phyloP scores from a whole-genome alignment of 2,113 vertebrate species.

The Promerops cafer region DNA sequence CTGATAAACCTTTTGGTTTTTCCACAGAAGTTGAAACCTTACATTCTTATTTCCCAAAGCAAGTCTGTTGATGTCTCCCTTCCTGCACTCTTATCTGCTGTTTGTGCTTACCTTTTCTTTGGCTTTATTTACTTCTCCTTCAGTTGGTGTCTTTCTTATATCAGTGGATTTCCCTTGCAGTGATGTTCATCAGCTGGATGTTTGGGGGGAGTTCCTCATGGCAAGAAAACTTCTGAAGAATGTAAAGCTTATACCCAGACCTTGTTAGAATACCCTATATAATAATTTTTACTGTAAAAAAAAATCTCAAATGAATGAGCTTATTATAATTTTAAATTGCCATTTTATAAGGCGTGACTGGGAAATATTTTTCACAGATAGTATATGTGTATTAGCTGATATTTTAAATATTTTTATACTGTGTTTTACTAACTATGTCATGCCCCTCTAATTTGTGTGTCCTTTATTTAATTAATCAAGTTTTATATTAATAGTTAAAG shows the following conservation, averaged over 20 bases:
- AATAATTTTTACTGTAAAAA: not conserved
- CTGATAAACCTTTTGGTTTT: not conserved
- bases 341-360: not conserved
- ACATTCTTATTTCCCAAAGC: not conserved
- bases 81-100: not conserved
- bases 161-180: not conserved
- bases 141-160: not conserved
- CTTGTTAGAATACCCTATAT: not conserved
- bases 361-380: not conserved
- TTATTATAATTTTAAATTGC: not conserved
- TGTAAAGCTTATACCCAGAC: not conserved
- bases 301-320: not conserved
- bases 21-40: not conserved
- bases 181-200: not conserved
- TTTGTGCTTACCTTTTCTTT: not conserved
- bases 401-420: not conserved
- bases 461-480: not conserved
- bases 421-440: not conserved
- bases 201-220: not conserved
- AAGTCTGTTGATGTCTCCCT: not conserved
- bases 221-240: not conserved
- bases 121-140: not conserved
- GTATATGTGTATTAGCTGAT: not conserved
- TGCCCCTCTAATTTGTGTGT: not conserved
- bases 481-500: not conserved